phyloP scores from a whole-genome alignment of 2,797 vertebrate species.

The Sebastiscus tertius region DNA sequence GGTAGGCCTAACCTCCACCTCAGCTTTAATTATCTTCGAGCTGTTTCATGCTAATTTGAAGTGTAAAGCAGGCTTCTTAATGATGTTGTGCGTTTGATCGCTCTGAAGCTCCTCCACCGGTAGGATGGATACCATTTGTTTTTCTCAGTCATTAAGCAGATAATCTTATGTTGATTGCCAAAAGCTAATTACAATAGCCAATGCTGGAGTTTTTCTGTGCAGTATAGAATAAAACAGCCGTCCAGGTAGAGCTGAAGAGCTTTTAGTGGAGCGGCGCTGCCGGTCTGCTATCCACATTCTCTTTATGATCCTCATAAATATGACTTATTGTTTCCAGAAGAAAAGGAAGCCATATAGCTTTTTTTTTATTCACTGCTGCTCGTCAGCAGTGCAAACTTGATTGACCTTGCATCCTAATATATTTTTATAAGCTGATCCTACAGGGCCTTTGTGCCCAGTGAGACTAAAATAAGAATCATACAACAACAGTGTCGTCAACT shows the following conservation, averaged over 20 bases:
- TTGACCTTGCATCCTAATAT: constrained; percentile 29
- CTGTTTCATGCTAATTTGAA: constrained; percentile 71
- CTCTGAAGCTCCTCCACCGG: constrained; percentile 53
- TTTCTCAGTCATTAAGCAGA: constrained; percentile 72
- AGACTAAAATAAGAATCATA: constrained; percentile 14
- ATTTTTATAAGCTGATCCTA: constrained; percentile 39
- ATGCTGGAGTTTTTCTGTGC: constrained; percentile 37
- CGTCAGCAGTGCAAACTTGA: constrained; percentile 19
- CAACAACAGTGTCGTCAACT: constrained; percentile 13
- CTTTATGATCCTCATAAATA: constrained; percentile 54
- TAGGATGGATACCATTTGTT: constrained; percentile 66
- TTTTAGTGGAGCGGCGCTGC: constrained; percentile 6
- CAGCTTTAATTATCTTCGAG: constrained; percentile 65
- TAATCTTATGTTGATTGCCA: constrained; percentile 73
- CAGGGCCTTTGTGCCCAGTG: constrained; percentile 9
- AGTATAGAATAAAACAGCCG: constrained; percentile 23
- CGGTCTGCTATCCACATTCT: constrained; percentile 3
- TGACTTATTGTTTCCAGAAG: constrained; percentile 42
- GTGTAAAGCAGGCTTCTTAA: constrained; percentile 61
- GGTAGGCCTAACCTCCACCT: constrained; percentile 70
- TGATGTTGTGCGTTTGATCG: constrained; percentile 60
- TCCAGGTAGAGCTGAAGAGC: constrained; percentile 51
- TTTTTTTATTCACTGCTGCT: constrained; percentile 39
- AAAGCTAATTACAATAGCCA: constrained; percentile 69
- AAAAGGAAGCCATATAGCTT: constrained; percentile 1